A percentile compares a stretch with the other conserved stretches of the same genome.
phyloP scores from a whole-genome alignment of 2,888 invertebrate genomes.

The Drosophila putrida region DNA sequence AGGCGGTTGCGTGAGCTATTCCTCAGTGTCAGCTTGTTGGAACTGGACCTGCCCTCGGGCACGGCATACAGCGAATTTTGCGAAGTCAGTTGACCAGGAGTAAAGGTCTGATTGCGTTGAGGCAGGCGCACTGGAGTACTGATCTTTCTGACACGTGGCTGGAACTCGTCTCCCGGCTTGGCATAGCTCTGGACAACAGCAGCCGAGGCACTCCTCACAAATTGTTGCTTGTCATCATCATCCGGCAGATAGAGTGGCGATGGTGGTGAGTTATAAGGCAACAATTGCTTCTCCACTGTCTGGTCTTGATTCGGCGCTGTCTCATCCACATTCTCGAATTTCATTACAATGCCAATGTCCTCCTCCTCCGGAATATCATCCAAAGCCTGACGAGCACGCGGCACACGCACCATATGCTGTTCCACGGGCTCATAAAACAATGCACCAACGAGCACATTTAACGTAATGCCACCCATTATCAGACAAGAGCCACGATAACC shows the following conservation, averaged over 20 bases:
- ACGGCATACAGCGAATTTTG: conserved; percentile 90
- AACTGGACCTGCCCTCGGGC: conserved; percentile 87
- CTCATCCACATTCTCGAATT: conserved; percentile 83
- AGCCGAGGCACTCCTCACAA: conserved; percentile 90
- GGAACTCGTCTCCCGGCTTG: conserved; percentile 85
- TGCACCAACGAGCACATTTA: conserved; percentile 94
- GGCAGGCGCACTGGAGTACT: conserved; percentile 87
- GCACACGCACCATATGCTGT: conserved; percentile 91
- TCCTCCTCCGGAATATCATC: conserved; percentile 84
- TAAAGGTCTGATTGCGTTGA: conserved; percentile 85
- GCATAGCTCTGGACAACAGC: conserved; percentile 88
- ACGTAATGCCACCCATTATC: conserved; percentile 92
- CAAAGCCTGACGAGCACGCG: conserved; percentile 81
- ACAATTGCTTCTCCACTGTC: conserved; percentile 57
- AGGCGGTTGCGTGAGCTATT: conserved; percentile 85
- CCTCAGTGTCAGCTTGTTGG: conserved; percentile 76
- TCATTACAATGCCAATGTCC: conserved; percentile 84
- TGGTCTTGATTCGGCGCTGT: conserved; percentile 39
- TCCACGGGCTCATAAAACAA: conserved; percentile 94
- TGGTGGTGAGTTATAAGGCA: conserved; percentile 69
- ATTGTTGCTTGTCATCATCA: conserved; percentile 84
- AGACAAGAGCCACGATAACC: conserved; percentile 91
- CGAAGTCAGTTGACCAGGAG: conserved; percentile 87
- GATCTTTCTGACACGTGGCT: conserved; percentile 87
- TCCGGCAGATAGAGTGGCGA: conserved; percentile 71